Evolutionary conservation across 2,797 vertebrate species (phyloP).

Genomic region (Triplophysa bombifrons): DNA sequence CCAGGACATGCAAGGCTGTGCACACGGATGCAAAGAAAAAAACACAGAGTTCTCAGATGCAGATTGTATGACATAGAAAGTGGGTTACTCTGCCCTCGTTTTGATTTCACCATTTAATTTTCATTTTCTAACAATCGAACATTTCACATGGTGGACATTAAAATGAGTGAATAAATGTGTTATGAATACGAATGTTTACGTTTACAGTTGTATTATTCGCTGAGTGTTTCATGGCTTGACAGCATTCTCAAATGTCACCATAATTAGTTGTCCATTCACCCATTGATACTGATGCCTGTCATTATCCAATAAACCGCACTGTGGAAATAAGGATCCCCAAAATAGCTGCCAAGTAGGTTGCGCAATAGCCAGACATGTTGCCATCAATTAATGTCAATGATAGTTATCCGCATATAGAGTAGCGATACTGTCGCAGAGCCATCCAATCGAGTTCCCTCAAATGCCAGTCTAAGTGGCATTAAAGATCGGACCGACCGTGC

Average conservation of each 20-base stretch:
- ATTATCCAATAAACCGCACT: slow-evolving; percentile 21
- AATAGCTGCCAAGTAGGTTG: slow-evolving; percentile 29
- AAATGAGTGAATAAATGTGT: background rate
- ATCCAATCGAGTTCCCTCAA: slow-evolving; percentile 10
- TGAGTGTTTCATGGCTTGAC: background rate
- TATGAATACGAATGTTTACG: background rate
- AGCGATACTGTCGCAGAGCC: background rate
- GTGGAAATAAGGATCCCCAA: slow-evolving; percentile 7
- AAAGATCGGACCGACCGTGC: slow-evolving; percentile 38
- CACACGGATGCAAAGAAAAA: slow-evolving; percentile 10
- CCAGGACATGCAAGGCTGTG: slow-evolving; percentile 8
- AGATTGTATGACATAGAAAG: slow-evolving; percentile 5
- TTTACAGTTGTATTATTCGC: background rate
- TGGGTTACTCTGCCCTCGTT: no score
- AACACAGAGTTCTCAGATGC: background rate
- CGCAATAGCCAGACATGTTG: slow-evolving; percentile 15
- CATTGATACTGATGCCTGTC: background rate
- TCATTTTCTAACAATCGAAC: no score
- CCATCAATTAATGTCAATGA: slow-evolving; percentile 30
- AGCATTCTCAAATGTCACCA: background rate
- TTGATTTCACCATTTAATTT: background rate
- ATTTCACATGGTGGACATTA: background rate
- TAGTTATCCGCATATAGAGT: slow-evolving; percentile 8
- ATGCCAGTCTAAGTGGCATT: slow-evolving; percentile 37
- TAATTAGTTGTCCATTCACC: slow-evolving; percentile 25